These are phyloP conservation scores for Parus major DNA, from an alignment of 2,113 vertebrate species.

Conservation along the genomic window DNA sequence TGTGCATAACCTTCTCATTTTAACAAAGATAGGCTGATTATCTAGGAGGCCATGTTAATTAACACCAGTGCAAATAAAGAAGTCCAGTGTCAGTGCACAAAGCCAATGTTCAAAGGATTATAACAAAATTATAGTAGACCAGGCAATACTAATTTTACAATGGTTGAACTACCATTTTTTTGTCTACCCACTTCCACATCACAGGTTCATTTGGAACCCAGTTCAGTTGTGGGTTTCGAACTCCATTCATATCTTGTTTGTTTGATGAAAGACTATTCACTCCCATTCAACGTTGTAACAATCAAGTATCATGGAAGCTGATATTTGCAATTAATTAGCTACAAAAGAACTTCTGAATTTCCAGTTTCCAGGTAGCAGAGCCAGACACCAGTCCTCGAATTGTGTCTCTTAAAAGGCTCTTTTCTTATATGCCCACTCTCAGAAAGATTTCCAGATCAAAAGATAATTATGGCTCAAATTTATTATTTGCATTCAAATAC, in stretches of 20 bases:
- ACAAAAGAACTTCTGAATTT: neutral
- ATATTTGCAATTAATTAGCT: neutral
- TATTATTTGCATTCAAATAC: neutral
- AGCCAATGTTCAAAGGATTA: neutral
- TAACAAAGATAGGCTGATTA: conserved; percentile 70
- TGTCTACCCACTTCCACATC: neutral
- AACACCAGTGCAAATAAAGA: neutral
- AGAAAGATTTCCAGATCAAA: neutral
- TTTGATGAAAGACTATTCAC: neutral
- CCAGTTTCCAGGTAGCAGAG: neutral
- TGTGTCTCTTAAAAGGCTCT: neutral
- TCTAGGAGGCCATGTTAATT: conserved; percentile 64
- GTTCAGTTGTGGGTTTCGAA: neutral
- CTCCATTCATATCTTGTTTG: neutral
- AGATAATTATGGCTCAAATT: neutral
- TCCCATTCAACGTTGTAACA: neutral
- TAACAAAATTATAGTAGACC: neutral
- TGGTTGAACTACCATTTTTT: neutral
- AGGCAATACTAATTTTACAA: neutral
- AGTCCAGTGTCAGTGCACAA: neutral
- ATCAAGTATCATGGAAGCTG: neutral
- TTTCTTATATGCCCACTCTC: neutral
- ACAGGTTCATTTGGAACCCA: neutral
- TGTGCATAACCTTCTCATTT: conserved; percentile 61
- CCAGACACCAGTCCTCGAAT: neutral